phyloP scores from a whole-genome alignment of 2,888 invertebrate species.

The Hirtodrosophila histrioides region DNA sequence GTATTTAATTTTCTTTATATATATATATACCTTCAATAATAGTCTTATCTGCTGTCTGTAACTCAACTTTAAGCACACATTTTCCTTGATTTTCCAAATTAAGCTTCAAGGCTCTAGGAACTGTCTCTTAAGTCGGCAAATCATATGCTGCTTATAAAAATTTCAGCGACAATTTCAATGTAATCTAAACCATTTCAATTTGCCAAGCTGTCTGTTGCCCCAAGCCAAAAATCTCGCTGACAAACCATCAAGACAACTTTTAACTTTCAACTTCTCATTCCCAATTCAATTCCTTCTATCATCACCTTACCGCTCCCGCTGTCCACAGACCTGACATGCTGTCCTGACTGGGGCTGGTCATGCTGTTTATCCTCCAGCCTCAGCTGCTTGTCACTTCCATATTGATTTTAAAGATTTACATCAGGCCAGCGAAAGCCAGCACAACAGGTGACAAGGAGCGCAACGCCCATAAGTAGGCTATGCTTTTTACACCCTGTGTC shows the following conservation, averaged over 20 bases:
- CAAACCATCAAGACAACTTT: conserved; percentile 39
- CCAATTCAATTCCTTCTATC: conserved; percentile 10
- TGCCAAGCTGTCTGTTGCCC: conserved; percentile 66
- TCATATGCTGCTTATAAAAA: conserved; percentile 15
- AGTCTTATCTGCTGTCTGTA: too few species aligned
- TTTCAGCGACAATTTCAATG: conserved; percentile 50
- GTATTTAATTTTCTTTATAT: too few species aligned
- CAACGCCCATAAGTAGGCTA: conserved; percentile 48
- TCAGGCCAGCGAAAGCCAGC: conserved; percentile 28
- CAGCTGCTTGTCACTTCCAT: conserved; percentile 62
- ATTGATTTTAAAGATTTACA: conserved; percentile 76
- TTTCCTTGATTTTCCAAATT: too few species aligned
- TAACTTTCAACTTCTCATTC: conserved; percentile 7
- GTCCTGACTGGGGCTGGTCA: conserved; percentile 2
- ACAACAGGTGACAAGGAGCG: conserved; percentile 50
- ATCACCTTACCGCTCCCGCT: background rate
- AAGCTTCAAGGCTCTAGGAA: background rate
- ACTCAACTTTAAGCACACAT: too few species aligned
- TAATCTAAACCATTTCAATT: conserved; percentile 74
- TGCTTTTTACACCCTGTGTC: conserved; percentile 20
- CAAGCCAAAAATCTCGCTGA: conserved; percentile 52
- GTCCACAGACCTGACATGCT: conserved; percentile 12
- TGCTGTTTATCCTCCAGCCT: conserved; percentile 31
- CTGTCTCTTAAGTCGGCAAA: conserved; percentile 6
- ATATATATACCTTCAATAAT: too few species aligned